A percentile compares a stretch with the other conserved stretches of the same genome.
These are phyloP conservation scores for Leptodactylus fuscus DNA, from an alignment of 2,113 vertebrate genomes.

Conservation along the genomic window DNA sequence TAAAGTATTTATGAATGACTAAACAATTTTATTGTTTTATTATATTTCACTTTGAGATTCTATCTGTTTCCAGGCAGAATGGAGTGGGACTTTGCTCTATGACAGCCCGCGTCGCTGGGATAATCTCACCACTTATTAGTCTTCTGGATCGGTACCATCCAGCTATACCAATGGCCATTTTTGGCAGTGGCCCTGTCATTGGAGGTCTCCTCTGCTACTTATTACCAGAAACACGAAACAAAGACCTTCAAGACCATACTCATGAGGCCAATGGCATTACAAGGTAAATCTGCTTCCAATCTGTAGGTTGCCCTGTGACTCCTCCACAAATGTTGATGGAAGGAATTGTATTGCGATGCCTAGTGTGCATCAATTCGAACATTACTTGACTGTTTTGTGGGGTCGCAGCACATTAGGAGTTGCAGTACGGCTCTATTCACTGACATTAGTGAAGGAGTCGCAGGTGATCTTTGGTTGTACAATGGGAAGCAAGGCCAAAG, in stretches of 20 bases:
- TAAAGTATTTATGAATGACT: too few species aligned
- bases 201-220: constrained; percentile 73
- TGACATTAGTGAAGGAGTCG: too few species aligned
- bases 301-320: too few species aligned
- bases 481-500: too few species aligned
- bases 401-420: too few species aligned
- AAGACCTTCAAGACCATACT: constrained; percentile 74
- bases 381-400: too few species aligned
- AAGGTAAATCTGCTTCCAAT: constrained; percentile 32
- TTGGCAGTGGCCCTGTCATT: constrained; percentile 70
- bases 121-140: constrained; percentile 79
- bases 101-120: constrained; percentile 76
- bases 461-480: too few species aligned
- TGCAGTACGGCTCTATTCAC: too few species aligned
- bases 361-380: too few species aligned
- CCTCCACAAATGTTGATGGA: too few species aligned
- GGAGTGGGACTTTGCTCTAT: constrained; percentile 81
- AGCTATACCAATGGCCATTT: constrained; percentile 80
- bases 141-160: constrained; percentile 75
- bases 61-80: constrained; percentile 74
- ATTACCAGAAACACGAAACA: constrained; percentile 80
- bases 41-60: neutral
- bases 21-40: neutral
- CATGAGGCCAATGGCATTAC: constrained; percentile 23
- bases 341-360: too few species aligned